Conservation (phyloP, 1,140 invertebrate genomes). For the Calephelis nemesis region DNA sequence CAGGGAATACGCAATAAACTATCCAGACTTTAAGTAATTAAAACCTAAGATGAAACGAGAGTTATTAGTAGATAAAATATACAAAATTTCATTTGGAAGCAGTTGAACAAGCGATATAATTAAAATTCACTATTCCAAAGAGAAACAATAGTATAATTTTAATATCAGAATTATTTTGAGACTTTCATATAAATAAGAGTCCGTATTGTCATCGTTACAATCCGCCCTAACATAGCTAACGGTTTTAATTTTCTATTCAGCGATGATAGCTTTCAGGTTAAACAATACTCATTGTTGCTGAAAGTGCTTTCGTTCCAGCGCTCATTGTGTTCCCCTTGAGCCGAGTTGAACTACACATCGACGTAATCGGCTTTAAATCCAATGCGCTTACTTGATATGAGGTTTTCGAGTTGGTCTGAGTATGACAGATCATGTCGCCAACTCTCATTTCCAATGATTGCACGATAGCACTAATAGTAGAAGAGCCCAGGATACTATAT, state of each 20-base stretch:
- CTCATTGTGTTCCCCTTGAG: background rate
- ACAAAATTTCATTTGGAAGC: background rate
- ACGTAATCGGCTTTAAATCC: constrained; percentile 14
- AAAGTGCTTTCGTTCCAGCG: constrained; percentile 7
- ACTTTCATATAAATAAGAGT: background rate
- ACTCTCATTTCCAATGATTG: too few relatives aligned
- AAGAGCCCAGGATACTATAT: too few relatives aligned
- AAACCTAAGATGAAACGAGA: too few relatives aligned
- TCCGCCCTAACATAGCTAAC: constrained; percentile 3
- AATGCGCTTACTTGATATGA: background rate
- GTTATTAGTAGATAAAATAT: too few relatives aligned
- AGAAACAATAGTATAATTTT: background rate
- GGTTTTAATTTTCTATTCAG: constrained; percentile 12
- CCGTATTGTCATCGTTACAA: constrained; percentile 5
- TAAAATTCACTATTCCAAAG: background rate
- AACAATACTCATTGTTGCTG: constrained; percentile 12
- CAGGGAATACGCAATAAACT: too few relatives aligned
- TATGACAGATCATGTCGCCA: too few relatives aligned
- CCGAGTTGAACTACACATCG: constrained; percentile 5
- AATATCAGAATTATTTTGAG: constrained; percentile 2
- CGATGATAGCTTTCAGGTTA: constrained; percentile 8
- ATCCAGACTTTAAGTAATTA: too few relatives aligned
- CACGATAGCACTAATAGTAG: too few relatives aligned
- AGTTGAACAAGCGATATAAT: background rate
- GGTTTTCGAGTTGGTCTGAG: too few relatives aligned